Evolutionary conservation across 2,113 vertebrate species (phyloP).

Genomic region (Seriola dumerili): DNA sequence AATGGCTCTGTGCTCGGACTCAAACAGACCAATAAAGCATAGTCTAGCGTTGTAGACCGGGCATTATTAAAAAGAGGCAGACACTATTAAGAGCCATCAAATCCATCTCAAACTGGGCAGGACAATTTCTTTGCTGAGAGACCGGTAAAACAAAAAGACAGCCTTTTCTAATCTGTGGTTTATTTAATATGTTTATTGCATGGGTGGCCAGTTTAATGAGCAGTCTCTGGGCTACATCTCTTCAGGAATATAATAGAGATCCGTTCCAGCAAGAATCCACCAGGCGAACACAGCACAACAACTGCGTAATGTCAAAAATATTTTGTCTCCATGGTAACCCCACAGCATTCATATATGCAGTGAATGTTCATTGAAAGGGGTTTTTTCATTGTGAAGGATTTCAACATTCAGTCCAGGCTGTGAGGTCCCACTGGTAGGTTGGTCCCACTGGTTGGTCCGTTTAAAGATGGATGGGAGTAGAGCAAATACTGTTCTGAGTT

Average conservation of each 20-base stretch:
- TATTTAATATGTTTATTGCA: constrained; percentile 80
- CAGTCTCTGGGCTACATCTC: constrained; percentile 65
- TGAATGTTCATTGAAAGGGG: constrained; percentile 44
- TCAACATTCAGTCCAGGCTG: constrained; percentile 43
- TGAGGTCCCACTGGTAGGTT: constrained; percentile 45
- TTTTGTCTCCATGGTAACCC: constrained; percentile 63
- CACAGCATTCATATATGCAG: constrained; percentile 50
- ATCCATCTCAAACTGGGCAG: constrained; percentile 78
- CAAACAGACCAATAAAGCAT: constrained; percentile 84
- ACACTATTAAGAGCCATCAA: constrained; percentile 81
- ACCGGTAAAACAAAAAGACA: constrained; percentile 67
- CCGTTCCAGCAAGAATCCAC: constrained; percentile 50
- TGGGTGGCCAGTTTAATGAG: constrained; percentile 80
- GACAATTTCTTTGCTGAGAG: constrained; percentile 57
- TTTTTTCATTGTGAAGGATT: constrained; percentile 61
- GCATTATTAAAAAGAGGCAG: constrained; percentile 79
- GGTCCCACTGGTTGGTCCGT: constrained; percentile 46
- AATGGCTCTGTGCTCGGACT: constrained; percentile 80
- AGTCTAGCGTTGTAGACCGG: constrained; percentile 54
- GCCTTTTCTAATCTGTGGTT: constrained; percentile 75
- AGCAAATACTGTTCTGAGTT: constrained; percentile 73
- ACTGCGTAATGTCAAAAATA: constrained; percentile 59
- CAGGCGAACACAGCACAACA: constrained; percentile 42
- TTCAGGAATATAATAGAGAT: constrained; percentile 58
- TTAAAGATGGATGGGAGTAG: constrained; percentile 73